Conservation (phyloP, 64 coral and sea anemone species). For the Acropora tenuis region DNA sequence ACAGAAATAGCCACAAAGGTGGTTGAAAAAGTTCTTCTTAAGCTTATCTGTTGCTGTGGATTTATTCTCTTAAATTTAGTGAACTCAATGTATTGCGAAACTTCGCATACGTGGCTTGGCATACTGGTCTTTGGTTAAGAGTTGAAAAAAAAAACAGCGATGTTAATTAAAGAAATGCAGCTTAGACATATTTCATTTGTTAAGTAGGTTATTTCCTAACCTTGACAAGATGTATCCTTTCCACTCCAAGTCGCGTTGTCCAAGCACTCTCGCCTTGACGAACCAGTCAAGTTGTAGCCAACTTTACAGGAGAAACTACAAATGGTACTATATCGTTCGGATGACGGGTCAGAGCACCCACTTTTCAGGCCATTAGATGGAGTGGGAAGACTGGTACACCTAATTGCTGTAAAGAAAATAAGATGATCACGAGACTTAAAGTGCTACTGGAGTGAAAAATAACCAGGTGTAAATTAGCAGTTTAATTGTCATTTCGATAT, state of each 20-base stretch:
- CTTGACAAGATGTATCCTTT: constrained; percentile 15
- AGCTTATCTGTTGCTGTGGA: no score
- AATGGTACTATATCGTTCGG: constrained; percentile 30
- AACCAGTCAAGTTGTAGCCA: constrained; percentile 30
- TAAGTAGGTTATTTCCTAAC: constrained; percentile 20
- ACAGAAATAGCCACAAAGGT: no score
- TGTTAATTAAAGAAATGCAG: background rate
- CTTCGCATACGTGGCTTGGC: no score
- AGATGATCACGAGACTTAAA: background rate
- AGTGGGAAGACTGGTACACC: background rate
- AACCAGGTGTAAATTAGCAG: background rate
- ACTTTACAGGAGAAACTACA: constrained; percentile 53
- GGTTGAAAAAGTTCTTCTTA: no score
- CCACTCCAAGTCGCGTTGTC: constrained; percentile 61
- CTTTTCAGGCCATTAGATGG: constrained; percentile 17
- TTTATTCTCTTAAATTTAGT: no score
- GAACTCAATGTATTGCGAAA: no score
- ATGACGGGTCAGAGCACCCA: constrained; percentile 1
- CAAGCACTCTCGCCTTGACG: constrained; percentile 26
- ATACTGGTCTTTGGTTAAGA: background rate
- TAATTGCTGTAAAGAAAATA: constrained; percentile 17
- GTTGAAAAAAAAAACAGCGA: background rate
- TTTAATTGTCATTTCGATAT: background rate
- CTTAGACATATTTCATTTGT: background rate
- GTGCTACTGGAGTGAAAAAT: background rate